These are phyloP conservation scores for Plecotus auritus DNA, from an alignment of 2,113 vertebrate genomes.

Conservation along the genomic window DNA sequence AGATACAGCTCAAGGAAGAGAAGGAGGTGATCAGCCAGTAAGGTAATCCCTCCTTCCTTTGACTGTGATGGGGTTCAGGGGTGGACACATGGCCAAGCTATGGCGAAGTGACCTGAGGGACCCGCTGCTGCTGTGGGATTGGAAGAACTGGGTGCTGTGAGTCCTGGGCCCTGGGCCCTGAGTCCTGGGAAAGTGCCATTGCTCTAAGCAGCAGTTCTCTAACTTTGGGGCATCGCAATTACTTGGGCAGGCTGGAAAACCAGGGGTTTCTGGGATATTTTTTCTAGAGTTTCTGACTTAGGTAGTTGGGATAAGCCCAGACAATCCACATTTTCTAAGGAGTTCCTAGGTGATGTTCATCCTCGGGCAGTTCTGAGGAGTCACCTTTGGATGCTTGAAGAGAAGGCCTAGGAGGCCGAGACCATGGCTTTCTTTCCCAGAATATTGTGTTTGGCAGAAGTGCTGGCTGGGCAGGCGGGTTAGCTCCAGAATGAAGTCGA, in stretches of 20 bases:
- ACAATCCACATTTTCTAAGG: neutral
- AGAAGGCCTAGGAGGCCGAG: neutral
- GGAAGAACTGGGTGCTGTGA: too few species aligned
- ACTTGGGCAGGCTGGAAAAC: neutral
- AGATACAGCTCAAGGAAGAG: neutral
- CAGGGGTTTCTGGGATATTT: neutral
- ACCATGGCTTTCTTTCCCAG: neutral
- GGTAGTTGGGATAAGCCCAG: neutral
- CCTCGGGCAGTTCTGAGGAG: neutral
- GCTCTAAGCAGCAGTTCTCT: neutral
- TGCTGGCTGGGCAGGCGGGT: accelerated
- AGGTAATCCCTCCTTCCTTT: neutral
- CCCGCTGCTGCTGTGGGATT: neutral
- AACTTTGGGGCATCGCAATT: neutral
- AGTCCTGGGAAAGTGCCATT: neutral
- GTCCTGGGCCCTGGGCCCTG: too few species aligned
- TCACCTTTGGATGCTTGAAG: neutral
- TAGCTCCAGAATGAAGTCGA: neutral
- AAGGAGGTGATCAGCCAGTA: neutral
- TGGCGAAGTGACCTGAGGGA: neutral
- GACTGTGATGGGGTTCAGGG: neutral
- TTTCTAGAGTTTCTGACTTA: neutral
- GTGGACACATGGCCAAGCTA: too few species aligned
- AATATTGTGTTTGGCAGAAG: neutral
- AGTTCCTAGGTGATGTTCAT: neutral